Base-by-base conservation (phyloP, 2,797 vertebrate species). In the Rhadinocentrus ornatus region DNA sequence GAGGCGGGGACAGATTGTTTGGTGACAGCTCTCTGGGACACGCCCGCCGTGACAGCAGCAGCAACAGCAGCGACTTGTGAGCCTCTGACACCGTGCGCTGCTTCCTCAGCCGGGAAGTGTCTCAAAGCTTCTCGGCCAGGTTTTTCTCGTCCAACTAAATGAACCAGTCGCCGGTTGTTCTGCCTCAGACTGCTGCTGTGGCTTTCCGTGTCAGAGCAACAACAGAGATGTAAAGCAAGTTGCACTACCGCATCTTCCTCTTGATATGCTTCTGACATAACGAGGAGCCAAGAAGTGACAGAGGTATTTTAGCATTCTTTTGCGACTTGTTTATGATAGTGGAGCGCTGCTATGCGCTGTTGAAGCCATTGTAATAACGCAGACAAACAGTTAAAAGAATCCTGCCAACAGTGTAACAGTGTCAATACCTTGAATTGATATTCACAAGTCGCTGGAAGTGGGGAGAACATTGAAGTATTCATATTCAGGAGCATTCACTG, bases 281-380 rank as follows among this genome's bases (percentile, higher is more conserved):
- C 87, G 75, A 83, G 79, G 86, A 92, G 86, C 74, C 81, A 2
- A 83, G 77, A 85, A 86, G 84, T 86, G 72, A 90, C 85, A 69
- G 86, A 93, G 92, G 91, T 93, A 93, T 86, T 88, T 86, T n/a
- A 59, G 69, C 63, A 7, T 75, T 80, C 37, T 83, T 80, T 64
- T 66, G 75, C 55, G 54, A 74, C 67, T 79, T 77, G 52, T 69
- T 77, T 35, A 26, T 64, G 62, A 68, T 44, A 1, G 26, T 58
- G 58, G 66, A 18, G 16, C 24, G n/a, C 55, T 35, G 69, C 32
- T 48, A 48, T 61, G 18, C 63, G 76, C 62, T n/a, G n/a, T 20
- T 48, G 10, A 60, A 66, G 48, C 22, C 34, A 27, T 59, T 59
- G 32, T 24, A 59, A 44, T 31, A 35, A 57, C 75, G 34, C 69